Conservation (phyloP, 2,113 vertebrate species). For the Rattus rattus region DNA sequence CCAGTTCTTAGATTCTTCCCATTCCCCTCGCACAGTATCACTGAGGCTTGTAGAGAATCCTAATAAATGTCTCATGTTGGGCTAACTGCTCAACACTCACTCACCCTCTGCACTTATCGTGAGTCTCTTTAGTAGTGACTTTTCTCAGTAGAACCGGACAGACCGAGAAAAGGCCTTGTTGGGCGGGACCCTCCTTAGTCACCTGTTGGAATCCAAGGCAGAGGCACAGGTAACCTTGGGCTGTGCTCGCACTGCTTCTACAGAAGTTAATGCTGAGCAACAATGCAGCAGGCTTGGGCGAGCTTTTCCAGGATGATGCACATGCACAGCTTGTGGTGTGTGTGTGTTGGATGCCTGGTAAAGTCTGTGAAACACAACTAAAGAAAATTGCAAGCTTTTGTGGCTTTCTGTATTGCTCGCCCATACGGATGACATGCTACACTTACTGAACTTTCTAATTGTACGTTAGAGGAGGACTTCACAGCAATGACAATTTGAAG, state of each 20-base stretch:
- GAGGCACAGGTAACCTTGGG: neutral
- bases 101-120: too few species aligned
- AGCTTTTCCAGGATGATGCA: rapidly evolving
- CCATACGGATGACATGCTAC: neutral
- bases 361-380: neutral
- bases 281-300: rapidly evolving
- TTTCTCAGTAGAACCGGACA: neutral
- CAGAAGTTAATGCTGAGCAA: neutral
- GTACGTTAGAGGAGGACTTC: neutral
- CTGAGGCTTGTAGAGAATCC: neutral
- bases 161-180: neutral
- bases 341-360: neutral
- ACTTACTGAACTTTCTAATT: neutral
- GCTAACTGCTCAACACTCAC: neutral
- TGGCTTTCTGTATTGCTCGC: neutral
- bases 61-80: neutral
- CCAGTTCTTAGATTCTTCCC: neutral
- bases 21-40: neutral
- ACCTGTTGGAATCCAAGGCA: neutral
- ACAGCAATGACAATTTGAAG: neutral
- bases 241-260: neutral
- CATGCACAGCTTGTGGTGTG: rapidly evolving
- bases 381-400: neutral
- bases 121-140: neutral
- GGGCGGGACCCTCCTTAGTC: neutral